Percentiles rank a stretch among this genome's conserved stretches.
These are phyloP conservation scores for Drosophila affinis DNA, from an alignment of 2,888 invertebrate genomes.

Conservation along the genomic window DNA sequence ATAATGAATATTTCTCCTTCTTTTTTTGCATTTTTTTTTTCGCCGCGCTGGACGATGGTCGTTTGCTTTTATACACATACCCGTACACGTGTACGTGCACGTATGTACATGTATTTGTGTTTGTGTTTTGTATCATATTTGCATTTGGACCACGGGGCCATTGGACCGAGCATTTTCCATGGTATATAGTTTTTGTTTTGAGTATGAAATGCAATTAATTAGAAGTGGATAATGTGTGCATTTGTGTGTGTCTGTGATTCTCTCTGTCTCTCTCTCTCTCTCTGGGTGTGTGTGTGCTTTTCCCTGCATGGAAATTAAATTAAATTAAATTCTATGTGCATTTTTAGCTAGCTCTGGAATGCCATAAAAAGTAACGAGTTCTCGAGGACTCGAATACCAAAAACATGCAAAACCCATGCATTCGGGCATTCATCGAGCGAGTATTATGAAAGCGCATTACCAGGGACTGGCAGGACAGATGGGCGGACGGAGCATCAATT, in stretches of 20 bases:
- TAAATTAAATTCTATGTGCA: constrained; percentile 44
- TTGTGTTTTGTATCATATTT: constrained; percentile 23
- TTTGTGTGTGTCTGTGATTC: constrained; percentile 6
- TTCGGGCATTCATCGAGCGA: constrained; percentile 4
- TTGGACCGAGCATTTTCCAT: constrained; percentile 5
- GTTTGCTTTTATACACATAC: background rate
- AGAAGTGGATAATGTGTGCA: constrained; percentile 45
- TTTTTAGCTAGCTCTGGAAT: constrained; percentile 9
- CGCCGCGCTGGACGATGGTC: background rate
- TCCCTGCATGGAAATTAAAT: constrained; percentile 15
- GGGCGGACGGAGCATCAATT: background rate
- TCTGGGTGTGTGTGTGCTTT: constrained; percentile 2
- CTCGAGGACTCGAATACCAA: background rate
- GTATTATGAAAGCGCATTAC: constrained; percentile 21
- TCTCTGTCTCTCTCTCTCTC: background rate
- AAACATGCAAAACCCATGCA: background rate
- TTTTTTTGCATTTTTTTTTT: background rate
- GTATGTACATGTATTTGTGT: background rate
- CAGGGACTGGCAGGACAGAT: background rate
- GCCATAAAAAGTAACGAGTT: background rate
- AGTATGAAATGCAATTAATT: constrained; percentile 56
- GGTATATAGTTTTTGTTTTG: constrained; percentile 7
- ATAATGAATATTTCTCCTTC: constrained; percentile 35
- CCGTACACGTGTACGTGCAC: background rate
- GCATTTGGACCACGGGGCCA: constrained; percentile 13